phyloP scores from a whole-genome alignment of 1,140 invertebrate genomes.

The Euwallacea similis region DNA sequence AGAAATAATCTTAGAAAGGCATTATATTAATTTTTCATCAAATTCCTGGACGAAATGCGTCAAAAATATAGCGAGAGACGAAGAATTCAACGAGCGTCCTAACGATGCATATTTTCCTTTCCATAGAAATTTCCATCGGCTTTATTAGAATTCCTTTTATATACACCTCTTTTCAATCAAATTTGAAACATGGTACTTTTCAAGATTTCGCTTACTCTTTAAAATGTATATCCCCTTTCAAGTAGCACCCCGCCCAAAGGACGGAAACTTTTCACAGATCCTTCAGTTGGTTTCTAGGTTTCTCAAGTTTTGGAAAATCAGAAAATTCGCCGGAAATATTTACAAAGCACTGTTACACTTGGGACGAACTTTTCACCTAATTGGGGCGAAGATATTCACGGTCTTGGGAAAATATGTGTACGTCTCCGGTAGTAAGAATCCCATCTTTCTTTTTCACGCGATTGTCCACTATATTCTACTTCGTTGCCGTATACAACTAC shows the following conservation, averaged over 20 bases:
- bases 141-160: background rate
- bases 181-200: background rate
- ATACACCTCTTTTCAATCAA: background rate
- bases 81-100: background rate
- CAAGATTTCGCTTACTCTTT: background rate
- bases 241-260: background rate
- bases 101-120: background rate
- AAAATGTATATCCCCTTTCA: background rate
- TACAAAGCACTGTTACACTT: background rate
- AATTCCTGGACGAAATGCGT: background rate
- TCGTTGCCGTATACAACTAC: too few relatives aligned
- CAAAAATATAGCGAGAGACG: background rate
- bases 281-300: constrained; percentile 4
- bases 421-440: too few relatives aligned
- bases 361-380: constrained; percentile 6
- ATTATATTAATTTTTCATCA: background rate
- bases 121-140: background rate
- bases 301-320: constrained; percentile 4
- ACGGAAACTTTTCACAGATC: background rate
- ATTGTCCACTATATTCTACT: too few relatives aligned
- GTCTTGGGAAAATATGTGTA: too few relatives aligned
- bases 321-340: constrained; percentile 5
- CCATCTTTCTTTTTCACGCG: too few relatives aligned
- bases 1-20: background rate
- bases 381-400: background rate